Conservation (phyloP, 2,888 invertebrate species). For the Eupsilia transversa region DNA sequence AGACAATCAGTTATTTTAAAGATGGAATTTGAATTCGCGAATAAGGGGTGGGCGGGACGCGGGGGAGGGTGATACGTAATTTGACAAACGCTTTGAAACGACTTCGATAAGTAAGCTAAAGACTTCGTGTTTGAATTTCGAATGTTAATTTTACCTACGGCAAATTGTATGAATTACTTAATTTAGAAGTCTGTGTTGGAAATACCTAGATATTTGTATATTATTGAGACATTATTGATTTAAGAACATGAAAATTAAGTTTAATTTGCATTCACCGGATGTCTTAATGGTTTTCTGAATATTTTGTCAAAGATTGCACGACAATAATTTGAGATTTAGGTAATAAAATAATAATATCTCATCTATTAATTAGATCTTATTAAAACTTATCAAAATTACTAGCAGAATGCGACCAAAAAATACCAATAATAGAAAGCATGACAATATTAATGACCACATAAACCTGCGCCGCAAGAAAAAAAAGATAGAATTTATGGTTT, state of each 20-base stretch:
- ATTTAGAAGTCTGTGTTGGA: constrained; percentile 5
- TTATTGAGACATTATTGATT: constrained; percentile 36
- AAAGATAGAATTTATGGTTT: constrained; percentile 53
- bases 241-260: constrained; percentile 6
- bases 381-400: constrained; percentile 21
- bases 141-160: constrained; percentile 64
- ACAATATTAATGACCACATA: constrained; percentile 39
- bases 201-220: background rate
- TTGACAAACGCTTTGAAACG: constrained; percentile 82
- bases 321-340: constrained; percentile 7
- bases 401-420: constrained; percentile 2
- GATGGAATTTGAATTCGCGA: constrained; percentile 83
- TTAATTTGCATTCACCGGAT: constrained; percentile 28
- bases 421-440: constrained; percentile 38
- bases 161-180: constrained; percentile 49
- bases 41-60: constrained; percentile 66
- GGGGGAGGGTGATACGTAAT: constrained; percentile 71
- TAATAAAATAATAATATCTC: constrained; percentile 10
- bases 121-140: constrained; percentile 70
- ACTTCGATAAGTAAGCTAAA: constrained; percentile 62
- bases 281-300: constrained; percentile 12
- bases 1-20: constrained; percentile 89
- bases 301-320: constrained; percentile 8
- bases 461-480: constrained; percentile 23
- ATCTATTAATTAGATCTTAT: constrained; percentile 11